phyloP scores from a whole-genome alignment of 2,113 vertebrate genomes.

The Dicerorhinus sumatrensis region DNA sequence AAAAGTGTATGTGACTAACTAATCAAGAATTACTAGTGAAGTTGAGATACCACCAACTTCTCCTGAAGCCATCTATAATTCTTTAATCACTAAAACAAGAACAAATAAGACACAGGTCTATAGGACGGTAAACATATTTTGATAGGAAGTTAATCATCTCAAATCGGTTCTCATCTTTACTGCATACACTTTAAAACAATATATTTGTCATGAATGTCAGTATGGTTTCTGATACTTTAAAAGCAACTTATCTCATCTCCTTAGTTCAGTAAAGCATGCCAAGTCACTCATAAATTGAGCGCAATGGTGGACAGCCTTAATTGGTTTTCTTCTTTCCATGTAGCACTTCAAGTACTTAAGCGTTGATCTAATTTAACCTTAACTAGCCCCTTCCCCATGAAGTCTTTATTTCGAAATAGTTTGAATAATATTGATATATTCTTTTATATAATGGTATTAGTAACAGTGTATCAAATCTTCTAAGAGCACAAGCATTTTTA shows the following conservation, averaged over 20 bases:
- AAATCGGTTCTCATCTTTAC: neutral
- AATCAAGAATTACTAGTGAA: neutral
- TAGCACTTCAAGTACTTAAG: neutral
- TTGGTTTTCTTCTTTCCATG: neutral
- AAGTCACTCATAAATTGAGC: neutral
- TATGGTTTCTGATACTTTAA: neutral
- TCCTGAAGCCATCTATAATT: neutral
- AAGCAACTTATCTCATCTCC: neutral
- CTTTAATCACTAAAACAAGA: neutral
- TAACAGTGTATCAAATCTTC: neutral
- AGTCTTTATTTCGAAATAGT: neutral
- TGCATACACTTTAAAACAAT: neutral
- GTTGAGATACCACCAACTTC: neutral
- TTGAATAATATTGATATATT: neutral
- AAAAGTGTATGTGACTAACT: neutral
- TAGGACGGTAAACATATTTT: neutral
- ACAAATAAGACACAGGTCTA: neutral
- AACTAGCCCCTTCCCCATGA: neutral
- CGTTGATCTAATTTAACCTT: neutral
- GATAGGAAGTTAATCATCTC: neutral
- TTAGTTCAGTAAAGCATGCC: neutral
- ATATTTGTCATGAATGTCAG: neutral
- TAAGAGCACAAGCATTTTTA: neutral
- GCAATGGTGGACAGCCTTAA: neutral
- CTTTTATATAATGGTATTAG: neutral